Percentiles rank a stretch among this genome's conserved stretches.
Evolutionary conservation across 2,113 vertebrate species (phyloP).

Genomic region (Laticauda colubrina): DNA sequence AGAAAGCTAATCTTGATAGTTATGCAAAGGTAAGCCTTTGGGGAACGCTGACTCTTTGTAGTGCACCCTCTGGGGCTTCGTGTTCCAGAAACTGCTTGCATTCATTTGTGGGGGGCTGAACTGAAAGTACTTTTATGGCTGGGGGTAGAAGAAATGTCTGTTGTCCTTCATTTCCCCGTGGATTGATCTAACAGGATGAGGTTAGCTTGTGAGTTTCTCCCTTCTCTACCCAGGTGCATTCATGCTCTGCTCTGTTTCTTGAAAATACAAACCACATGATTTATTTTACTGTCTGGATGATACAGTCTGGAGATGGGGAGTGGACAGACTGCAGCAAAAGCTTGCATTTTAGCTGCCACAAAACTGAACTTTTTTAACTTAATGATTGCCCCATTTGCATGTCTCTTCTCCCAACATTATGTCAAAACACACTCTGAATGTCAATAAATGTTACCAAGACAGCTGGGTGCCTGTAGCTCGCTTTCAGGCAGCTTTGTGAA

Average conservation of each 20-base stretch:
- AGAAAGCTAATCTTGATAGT: background rate
- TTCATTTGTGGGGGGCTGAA: background rate
- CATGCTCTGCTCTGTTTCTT: conserved; percentile 65
- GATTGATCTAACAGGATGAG: conserved; percentile 67
- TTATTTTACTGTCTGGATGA: conserved; percentile 70
- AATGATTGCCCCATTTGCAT: conserved; percentile 44
- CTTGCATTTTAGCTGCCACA: conserved; percentile 60
- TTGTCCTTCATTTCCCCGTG: conserved; percentile 63
- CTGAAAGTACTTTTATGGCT: conserved; percentile 79
- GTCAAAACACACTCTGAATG: conserved; percentile 64
- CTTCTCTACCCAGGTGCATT: conserved; percentile 49
- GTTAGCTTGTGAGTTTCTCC: conserved; percentile 67
- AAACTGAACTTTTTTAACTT: conserved; percentile 33
- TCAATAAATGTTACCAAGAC: conserved; percentile 70
- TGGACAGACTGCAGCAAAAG: conserved; percentile 70
- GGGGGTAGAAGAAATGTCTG: conserved; percentile 75
- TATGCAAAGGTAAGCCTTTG: background rate
- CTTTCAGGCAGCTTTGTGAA: conserved; percentile 63
- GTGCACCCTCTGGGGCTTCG: background rate
- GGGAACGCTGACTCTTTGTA: background rate
- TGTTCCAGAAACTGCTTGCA: background rate
- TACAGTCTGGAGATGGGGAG: conserved; percentile 63
- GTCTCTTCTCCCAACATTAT: conserved; percentile 64
- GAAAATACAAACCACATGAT: conserved; percentile 68
- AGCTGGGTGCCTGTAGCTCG: conserved; percentile 59